Base-by-base conservation (phyloP, 2,888 invertebrate genomes). In the Pilophorus perplexus region DNA sequence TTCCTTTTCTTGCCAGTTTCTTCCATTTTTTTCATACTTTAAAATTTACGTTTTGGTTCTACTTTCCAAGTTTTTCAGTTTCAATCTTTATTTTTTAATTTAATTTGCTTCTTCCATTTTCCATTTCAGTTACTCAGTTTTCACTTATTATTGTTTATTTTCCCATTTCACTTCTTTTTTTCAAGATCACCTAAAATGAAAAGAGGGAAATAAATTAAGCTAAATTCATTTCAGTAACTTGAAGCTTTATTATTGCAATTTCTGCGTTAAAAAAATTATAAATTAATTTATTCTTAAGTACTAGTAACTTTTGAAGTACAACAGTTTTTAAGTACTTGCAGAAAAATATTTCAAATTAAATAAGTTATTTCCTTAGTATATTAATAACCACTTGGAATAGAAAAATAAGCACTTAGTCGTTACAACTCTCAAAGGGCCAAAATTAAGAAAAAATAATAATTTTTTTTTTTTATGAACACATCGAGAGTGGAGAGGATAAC, bases 281-380 rank as follows among this genome's bases (percentile, higher is more conserved):
- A 62, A 62, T 46, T 62, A 62, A 62, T n/a, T 62, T 62, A 62
- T 22, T 46, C 62, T 62, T 62, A 62, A 62, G 62, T 62, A 62
- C 62, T 59, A 59, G 10, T 40, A 42, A n/a, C 25, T 59, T 20
- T 59, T 59, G 44, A 42, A 10, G 25, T 59, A 59, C 55, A 38
- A 38, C 38, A 12, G 38, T 38, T 42, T 59, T 59, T 59, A 59
- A 62, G 62, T 62, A 62, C 62, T 46, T 28, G 33, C 27, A 62
- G 48, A 62, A 46, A 40, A 59, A 62, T 28, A 12, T 46, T 62
- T 46, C 20, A 62, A 62, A 33, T 20, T n/a, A n/a, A 46, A 62
- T 33, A 62, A 62, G 16, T 28, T 52, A 52, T 28, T 52, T 18
- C 52, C 33, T 33, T 12, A 8, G 33, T 46, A 59, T 46, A 27